Base-by-base conservation (phyloP, 2,888 invertebrate genomes). In the Andrena praecox region DNA sequence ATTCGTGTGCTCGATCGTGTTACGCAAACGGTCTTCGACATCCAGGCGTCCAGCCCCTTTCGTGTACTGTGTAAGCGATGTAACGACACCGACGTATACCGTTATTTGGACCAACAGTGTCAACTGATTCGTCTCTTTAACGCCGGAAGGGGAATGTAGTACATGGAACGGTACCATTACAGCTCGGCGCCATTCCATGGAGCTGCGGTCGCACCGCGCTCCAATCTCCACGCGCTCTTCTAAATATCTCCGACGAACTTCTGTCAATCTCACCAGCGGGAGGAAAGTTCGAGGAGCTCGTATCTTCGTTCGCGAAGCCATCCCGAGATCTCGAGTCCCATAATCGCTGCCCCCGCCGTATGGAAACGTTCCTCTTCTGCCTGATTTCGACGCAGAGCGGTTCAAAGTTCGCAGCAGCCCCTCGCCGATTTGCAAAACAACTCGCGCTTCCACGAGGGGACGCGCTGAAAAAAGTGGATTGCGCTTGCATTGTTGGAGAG, bases 101-200 rank as follows among this genome's bases (percentile, higher is more conserved):
- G 89, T 89, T 89, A 87, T 76, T 80, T 85, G 87, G 85, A 73
- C 81, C 82, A 68, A 33, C 77, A 83, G 81, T 85, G 84, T 85
- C 85, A 84, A 81, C 80, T 60, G 78, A 79, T 84, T 77, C 85
- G 84, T 85, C 84, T 81, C 77, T 80, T 73, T 76, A 72, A 68
- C 84, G 77, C 76, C 71, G 74, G 31, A 8, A 42, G 42, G 80
- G 78, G 80, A 85, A 89, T 89, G 86, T 89, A 85, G 87, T 88
- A 89, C 89, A 82, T 71, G 68, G 82, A 89, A 89, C 88, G 89
- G 89, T 89, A 89, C 85, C 80, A 80, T 77, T 88, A 84, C 75
- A 85, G 82, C 64, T n/a, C 27, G 70, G 8, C 8, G 52, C 62
- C 76, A 52, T 60, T 64, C 76, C 62, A 74, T 16, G 54, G 12